Conservation (phyloP, 2,888 invertebrate genomes). For the Lingula anatina region DNA sequence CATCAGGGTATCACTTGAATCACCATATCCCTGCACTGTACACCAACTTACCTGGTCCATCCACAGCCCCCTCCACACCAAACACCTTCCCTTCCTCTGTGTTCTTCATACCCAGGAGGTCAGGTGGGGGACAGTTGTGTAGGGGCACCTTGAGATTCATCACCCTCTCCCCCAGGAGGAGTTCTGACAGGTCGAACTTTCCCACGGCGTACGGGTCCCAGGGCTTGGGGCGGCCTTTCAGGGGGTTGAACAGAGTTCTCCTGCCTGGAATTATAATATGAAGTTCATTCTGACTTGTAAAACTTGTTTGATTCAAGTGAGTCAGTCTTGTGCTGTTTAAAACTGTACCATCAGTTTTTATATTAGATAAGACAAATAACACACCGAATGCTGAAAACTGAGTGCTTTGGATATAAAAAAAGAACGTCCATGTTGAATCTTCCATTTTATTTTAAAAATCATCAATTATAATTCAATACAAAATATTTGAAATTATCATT, state of each 20-base stretch:
- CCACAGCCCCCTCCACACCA: constrained; percentile 43
- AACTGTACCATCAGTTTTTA: too few species aligned
- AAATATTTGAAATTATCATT: too few species aligned
- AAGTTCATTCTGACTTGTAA: constrained; percentile 3
- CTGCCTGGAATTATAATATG: constrained; percentile 22
- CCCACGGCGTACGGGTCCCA: constrained; percentile 51
- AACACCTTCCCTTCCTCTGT: constrained; percentile 20
- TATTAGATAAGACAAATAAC: too few species aligned
- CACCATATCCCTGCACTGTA: too few species aligned
- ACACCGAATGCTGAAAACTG: too few species aligned
- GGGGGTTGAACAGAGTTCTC: constrained; percentile 45
- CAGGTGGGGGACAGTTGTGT: constrained; percentile 39
- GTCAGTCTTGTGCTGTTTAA: too few species aligned
- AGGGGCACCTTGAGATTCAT: constrained; percentile 41
- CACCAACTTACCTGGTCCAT: constrained; percentile 39
- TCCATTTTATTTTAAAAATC: too few species aligned
- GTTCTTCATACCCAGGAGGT: constrained; percentile 27
- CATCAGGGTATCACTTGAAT: too few species aligned
- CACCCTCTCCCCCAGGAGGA: constrained; percentile 41
- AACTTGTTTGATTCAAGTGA: too few species aligned
- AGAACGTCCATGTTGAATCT: too few species aligned
- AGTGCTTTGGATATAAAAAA: too few species aligned
- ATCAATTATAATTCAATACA: too few species aligned
- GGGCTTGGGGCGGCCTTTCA: constrained; percentile 35
- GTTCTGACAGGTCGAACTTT: constrained; percentile 40